phyloP scores from a whole-genome alignment of 2,888 invertebrate genomes.

The Oscheius sp. region DNA sequence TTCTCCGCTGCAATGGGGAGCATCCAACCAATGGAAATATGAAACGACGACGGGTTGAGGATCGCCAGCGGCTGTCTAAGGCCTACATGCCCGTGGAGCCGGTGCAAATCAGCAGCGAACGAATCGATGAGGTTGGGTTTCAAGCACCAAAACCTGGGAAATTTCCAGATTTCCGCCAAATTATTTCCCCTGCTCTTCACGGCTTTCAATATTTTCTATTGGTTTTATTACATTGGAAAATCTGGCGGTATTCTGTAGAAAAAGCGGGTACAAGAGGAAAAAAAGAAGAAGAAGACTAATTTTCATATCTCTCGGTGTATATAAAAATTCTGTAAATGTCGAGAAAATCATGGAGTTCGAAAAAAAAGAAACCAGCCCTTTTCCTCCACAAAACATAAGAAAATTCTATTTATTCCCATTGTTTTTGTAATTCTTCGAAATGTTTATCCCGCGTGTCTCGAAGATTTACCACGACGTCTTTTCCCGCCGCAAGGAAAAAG shows the following conservation, averaged over 20 bases:
- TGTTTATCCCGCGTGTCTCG: not conserved
- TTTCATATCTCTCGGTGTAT: not conserved
- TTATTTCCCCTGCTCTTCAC: conserved; percentile 71
- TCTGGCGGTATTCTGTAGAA: conserved; percentile 54
- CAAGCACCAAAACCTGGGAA: not conserved
- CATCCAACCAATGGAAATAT: conserved; percentile 27
- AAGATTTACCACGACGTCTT: not conserved
- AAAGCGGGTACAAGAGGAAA: not conserved
- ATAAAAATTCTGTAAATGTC: too few relatives aligned
- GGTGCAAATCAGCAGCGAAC: conserved; percentile 65
- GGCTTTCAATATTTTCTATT: conserved; percentile 73
- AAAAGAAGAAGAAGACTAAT: not conserved
- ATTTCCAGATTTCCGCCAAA: conserved; percentile 69
- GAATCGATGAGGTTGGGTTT: conserved; percentile 67
- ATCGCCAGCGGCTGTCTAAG: conserved; percentile 38
- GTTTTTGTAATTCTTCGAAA: conserved; percentile 24
- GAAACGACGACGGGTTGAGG: conserved; percentile 37
- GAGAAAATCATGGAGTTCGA: too few relatives aligned
- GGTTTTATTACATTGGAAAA: conserved; percentile 73
- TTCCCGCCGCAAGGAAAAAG: not conserved
- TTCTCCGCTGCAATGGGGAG: conserved; percentile 21
- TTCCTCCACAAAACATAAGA: not conserved
- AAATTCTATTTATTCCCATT: conserved; percentile 11
- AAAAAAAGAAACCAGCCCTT: too few relatives aligned
- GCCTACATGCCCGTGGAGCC: conserved; percentile 52